phyloP scores from a whole-genome alignment of 2,797 vertebrate species.

The Myotis findleyi region DNA sequence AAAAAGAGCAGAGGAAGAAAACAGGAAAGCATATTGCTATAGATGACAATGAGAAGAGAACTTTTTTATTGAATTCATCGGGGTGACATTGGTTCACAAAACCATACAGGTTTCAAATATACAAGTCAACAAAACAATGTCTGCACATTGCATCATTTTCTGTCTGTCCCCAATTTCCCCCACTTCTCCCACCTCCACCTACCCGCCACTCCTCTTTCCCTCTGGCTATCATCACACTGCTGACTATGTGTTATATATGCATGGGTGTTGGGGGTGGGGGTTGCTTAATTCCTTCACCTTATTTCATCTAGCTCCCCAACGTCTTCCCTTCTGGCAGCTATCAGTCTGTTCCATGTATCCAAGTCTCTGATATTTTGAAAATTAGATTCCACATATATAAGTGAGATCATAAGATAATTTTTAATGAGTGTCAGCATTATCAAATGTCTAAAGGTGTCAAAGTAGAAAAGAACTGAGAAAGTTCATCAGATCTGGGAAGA shows the following conservation, averaged over 20 bases:
- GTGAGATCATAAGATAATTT: background rate
- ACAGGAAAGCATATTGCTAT: background rate
- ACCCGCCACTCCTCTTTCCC: background rate
- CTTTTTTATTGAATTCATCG: background rate
- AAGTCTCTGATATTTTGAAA: background rate
- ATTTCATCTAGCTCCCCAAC: background rate
- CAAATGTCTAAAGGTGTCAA: background rate
- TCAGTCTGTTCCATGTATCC: background rate
- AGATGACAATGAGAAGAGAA: background rate
- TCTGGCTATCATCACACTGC: background rate
- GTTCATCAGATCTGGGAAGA: background rate
- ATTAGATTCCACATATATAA: background rate
- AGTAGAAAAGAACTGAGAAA: background rate
- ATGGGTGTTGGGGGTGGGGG: background rate
- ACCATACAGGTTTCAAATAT: background rate
- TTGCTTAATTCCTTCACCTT: background rate
- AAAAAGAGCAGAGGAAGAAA: background rate
- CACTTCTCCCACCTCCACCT: background rate
- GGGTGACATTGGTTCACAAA: background rate
- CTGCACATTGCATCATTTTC: background rate
- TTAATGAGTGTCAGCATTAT: background rate
- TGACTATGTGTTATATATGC: background rate
- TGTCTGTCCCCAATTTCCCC: background rate
- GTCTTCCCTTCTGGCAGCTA: background rate
- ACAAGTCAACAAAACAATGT: background rate